Percentiles rank a stretch among this genome's conserved stretches.
Evolutionary conservation across 1,140 invertebrate genomes (phyloP).

Genomic region (Heliothis virescens): DNA sequence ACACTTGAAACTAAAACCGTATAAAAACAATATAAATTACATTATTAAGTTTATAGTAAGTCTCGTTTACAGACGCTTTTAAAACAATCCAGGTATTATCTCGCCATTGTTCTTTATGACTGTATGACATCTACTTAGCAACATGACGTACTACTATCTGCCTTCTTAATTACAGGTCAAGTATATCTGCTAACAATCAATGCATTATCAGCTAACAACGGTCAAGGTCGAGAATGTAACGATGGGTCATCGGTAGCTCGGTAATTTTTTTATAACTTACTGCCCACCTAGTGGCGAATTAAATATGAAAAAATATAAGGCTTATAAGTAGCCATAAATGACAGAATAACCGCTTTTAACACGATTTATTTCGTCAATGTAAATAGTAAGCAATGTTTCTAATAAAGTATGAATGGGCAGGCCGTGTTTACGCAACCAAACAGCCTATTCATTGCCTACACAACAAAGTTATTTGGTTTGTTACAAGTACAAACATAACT

Average conservation of each 20-base stretch:
- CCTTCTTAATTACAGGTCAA: conserved; percentile 32
- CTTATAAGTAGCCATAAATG: not conserved
- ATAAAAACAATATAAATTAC: no score
- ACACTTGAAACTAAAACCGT: no score
- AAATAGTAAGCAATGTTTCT: not conserved
- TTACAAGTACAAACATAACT: conserved; percentile 28
- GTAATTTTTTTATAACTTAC: conserved; percentile 54
- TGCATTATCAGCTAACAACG: conserved; percentile 26
- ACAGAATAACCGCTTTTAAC: not conserved
- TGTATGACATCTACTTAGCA: no score
- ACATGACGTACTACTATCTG: not conserved
- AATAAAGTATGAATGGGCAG: conserved; percentile 27
- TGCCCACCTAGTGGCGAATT: conserved; percentile 39
- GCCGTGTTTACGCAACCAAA: conserved; percentile 27
- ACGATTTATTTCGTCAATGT: conserved; percentile 6
- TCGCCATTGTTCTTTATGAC: no score
- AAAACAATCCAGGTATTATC: no score
- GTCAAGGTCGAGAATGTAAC: conserved; percentile 39
- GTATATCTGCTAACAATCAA: conserved; percentile 34
- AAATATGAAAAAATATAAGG: not conserved
- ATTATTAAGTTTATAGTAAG: no score
- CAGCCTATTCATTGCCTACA: conserved; percentile 33
- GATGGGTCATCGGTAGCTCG: conserved; percentile 38
- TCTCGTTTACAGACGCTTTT: no score
- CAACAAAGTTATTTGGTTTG: conserved; percentile 1